A percentile compares a stretch with the other conserved stretches of the same genome.
These are phyloP conservation scores for Echeneis naucrates DNA, from an alignment of 2,797 vertebrate species.

Conservation along the genomic window DNA sequence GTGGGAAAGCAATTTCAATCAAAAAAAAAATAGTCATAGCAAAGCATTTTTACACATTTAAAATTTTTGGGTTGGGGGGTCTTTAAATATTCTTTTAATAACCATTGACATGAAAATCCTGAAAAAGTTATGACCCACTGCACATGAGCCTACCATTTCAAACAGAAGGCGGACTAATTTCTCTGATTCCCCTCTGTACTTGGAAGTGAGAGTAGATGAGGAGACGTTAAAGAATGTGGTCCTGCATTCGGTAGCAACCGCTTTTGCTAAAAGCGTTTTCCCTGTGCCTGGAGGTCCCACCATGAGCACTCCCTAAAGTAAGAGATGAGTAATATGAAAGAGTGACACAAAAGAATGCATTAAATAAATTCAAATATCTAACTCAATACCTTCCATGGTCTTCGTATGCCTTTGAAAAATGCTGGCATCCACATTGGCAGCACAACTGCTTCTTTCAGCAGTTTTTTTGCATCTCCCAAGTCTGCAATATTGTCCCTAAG, in stretches of 20 bases:
- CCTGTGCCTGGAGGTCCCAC: slow-evolving; percentile 98
- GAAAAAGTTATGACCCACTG: neutral
- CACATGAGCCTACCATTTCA: slow-evolving; percentile 90
- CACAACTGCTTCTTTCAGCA: slow-evolving; percentile 96
- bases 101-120: neutral
- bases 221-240: slow-evolving; percentile 99
- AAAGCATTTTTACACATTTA: no score
- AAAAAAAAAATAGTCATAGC: no score
- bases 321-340: neutral
- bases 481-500: slow-evolving; percentile 96
- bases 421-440: slow-evolving; percentile 99
- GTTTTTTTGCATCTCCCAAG: slow-evolving; percentile 94
- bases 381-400: slow-evolving; percentile 93
- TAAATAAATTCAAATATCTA: neutral
- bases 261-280: slow-evolving; percentile 97
- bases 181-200: slow-evolving; percentile 98
- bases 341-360: neutral
- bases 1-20: no score
- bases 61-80: no score
- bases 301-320: slow-evolving; percentile 93
- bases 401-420: slow-evolving; percentile 97
- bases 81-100: no score
- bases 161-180: slow-evolving; percentile 97
- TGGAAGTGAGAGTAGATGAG: slow-evolving; percentile 97
- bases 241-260: slow-evolving; percentile 97